A percentile compares a stretch with the other conserved stretches of the same genome.
Conservation (phyloP, 2,113 vertebrate species). For the Chaetops frenatus region DNA sequence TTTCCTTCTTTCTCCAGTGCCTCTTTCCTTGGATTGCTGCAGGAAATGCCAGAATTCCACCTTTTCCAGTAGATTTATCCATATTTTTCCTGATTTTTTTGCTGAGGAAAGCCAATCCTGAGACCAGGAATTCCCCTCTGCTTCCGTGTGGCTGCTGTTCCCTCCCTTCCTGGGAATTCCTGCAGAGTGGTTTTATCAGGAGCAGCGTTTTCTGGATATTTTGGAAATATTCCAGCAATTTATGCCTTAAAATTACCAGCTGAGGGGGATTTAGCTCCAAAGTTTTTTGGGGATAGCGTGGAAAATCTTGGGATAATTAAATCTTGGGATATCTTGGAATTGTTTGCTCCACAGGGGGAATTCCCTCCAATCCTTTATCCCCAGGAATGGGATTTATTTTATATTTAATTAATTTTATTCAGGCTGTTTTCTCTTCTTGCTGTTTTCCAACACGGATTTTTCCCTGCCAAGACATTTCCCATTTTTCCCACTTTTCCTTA, state of each 20-base stretch:
- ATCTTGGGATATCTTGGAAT: neutral
- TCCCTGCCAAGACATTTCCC: neutral
- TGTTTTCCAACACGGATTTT: neutral
- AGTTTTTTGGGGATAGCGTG: neutral
- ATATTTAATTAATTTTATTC: neutral
- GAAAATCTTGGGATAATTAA: neutral
- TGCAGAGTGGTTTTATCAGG: accelerated
- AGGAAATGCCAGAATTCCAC: neutral
- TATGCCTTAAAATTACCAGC: neutral
- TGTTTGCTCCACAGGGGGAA: neutral
- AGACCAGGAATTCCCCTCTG: accelerated
- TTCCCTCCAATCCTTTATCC: neutral
- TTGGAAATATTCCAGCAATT: neutral
- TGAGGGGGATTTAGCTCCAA: neutral
- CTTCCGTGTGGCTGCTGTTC: neutral
- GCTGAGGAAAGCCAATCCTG: neutral
- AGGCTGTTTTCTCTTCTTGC: neutral
- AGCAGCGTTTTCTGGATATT: accelerated
- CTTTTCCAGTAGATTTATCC: neutral
- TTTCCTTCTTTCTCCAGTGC: neutral
- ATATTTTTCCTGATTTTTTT: neutral
- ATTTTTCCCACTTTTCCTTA: neutral
- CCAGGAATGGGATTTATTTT: neutral
- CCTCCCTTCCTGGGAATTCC: neutral
- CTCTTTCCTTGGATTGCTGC: neutral